These are phyloP conservation scores for Pachliopta kotzebuea DNA, from an alignment of 2,888 invertebrate genomes.

Conservation along the genomic window DNA sequence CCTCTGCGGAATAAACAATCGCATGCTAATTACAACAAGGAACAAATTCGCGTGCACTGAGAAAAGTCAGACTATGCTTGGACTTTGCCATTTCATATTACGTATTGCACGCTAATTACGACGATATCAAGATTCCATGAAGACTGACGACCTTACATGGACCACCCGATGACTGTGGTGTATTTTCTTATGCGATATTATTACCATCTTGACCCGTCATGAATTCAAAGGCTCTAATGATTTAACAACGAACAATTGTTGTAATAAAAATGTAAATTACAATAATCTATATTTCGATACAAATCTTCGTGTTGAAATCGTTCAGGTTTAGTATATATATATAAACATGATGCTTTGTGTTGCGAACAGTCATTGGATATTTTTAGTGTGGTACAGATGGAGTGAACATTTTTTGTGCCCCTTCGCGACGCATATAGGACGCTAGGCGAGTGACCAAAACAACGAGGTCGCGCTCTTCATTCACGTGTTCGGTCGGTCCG, in stretches of 20 bases:
- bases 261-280: background rate
- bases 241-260: background rate
- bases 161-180: constrained; percentile 5
- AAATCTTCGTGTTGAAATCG: background rate
- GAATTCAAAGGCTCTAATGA: background rate
- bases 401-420: constrained; percentile 47
- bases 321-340: constrained; percentile 2
- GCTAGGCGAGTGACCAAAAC: constrained; percentile 68
- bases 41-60: constrained; percentile 51
- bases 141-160: constrained; percentile 38
- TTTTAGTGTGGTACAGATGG: constrained; percentile 33
- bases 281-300: background rate
- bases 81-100: constrained; percentile 48
- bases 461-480: constrained; percentile 58
- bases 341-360: constrained; percentile 17
- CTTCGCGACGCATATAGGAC: constrained; percentile 56
- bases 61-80: constrained; percentile 40
- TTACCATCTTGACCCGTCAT: background rate
- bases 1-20: constrained; percentile 54
- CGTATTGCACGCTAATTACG: constrained; percentile 47
- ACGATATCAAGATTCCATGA: constrained; percentile 33
- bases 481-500: constrained; percentile 61
- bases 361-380: constrained; percentile 13
- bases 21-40: constrained; percentile 56
- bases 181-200: constrained; percentile 2